Percentiles rank a stretch among this genome's conserved stretches.
These are phyloP conservation scores for Xiphias gladius DNA, from an alignment of 2,113 vertebrate species.

Conservation along the genomic window DNA sequence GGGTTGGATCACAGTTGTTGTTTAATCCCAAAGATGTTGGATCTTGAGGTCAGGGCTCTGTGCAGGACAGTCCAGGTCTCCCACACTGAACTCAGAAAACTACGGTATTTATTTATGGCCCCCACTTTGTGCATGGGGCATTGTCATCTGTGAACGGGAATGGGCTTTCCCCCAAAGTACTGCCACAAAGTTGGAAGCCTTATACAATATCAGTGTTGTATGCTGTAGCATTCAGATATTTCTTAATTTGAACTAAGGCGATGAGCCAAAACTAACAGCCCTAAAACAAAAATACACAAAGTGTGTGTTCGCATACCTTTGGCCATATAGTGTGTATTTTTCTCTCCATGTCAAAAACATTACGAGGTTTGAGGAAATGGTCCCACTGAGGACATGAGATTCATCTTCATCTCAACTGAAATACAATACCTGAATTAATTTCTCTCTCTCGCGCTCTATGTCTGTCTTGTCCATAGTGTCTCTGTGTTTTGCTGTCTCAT, in stretches of 20 bases:
- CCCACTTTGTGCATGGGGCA: too few species aligned
- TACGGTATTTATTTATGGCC: not conserved
- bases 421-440: not conserved
- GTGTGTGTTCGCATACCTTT: not conserved
- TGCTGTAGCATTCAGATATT: not conserved
- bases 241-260: too few species aligned
- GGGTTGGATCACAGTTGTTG: not conserved
- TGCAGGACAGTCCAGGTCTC: not conserved
- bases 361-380: not conserved
- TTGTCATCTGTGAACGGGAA: not conserved
- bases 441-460: not conserved
- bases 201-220: not conserved
- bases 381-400: not conserved
- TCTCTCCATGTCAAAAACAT: not conserved
- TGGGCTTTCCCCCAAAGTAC: too few species aligned
- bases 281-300: not conserved
- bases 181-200: not conserved
- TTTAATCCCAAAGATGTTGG: not conserved
- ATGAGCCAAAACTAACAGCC: not conserved
- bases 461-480: not conserved
- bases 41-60: not conserved
- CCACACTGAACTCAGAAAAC: not conserved
- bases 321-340: not conserved
- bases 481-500: slow-evolving; percentile 11
- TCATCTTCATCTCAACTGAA: not conserved